Evolutionary conservation across 2,888 invertebrate species (phyloP).

Genomic region (Drosophila robusta): DNA sequence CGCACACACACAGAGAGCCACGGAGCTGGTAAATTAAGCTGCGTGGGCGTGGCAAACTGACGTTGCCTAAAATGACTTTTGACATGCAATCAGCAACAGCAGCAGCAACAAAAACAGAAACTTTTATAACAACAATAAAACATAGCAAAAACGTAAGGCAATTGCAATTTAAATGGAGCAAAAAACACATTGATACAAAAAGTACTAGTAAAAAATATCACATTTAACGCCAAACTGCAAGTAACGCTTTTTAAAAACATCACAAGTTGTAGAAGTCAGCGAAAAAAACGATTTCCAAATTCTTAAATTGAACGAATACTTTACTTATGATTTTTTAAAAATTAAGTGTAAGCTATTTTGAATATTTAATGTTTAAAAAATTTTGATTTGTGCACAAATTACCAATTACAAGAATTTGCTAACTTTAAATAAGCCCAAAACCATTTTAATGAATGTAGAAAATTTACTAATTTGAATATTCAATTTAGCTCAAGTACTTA

Average conservation of each 20-base stretch:
- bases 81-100: constrained; percentile 62
- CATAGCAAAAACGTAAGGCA: constrained; percentile 14
- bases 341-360: too few relatives aligned
- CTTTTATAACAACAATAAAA: neutral
- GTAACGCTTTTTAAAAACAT: neutral
- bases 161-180: constrained; percentile 40
- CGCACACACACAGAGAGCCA: neutral
- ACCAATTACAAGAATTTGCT: too few relatives aligned
- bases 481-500: too few relatives aligned
- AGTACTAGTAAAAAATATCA: neutral
- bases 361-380: too few relatives aligned
- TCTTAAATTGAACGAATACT: neutral
- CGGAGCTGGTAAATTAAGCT: constrained; percentile 22
- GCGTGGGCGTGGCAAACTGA: constrained; percentile 34
- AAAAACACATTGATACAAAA: constrained; percentile 2
- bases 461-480: too few relatives aligned
- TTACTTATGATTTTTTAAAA: too few relatives aligned
- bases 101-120: constrained; percentile 19
- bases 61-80: constrained; percentile 55
- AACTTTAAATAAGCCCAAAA: too few relatives aligned
- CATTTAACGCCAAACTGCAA: neutral
- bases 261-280: neutral
- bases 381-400: too few relatives aligned
- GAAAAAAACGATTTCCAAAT: neutral
- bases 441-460: too few relatives aligned